Evolutionary conservation across 2,888 invertebrate genomes (phyloP).

Genomic region (Hoplodrina blanda): DNA sequence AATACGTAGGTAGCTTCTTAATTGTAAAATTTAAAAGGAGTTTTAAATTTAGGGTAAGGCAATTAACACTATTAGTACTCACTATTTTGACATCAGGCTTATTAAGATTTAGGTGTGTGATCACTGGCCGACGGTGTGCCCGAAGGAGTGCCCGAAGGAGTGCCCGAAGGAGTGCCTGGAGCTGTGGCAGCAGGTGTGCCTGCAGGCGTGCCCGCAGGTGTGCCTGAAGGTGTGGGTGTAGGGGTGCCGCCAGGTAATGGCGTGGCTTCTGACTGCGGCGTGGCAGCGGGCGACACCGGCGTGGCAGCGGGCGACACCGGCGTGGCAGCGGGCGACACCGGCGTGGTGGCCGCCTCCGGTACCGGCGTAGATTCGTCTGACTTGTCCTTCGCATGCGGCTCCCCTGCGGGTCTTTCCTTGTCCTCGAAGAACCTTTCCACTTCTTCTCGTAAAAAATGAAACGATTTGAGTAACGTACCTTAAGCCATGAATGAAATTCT

Average conservation of each 20-base stretch:
- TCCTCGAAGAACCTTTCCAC: constrained; percentile 74
- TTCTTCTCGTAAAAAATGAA: constrained; percentile 76
- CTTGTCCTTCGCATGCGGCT: not conserved
- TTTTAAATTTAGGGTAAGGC: constrained; percentile 15
- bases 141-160: constrained; percentile 2
- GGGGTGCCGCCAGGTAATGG: constrained; percentile 1
- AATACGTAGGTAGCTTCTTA: constrained; percentile 5
- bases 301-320: constrained; percentile 19
- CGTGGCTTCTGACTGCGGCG: constrained; percentile 13
- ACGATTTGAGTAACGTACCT: constrained; percentile 62
- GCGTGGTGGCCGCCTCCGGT: constrained; percentile 32
- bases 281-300: constrained; percentile 7
- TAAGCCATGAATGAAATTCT: constrained; percentile 32
- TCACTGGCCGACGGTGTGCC: not conserved
- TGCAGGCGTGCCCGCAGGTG: constrained; percentile 23
- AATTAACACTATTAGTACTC: constrained; percentile 7
- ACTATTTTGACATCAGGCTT: constrained; percentile 8
- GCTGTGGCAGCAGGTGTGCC: constrained; percentile 1
- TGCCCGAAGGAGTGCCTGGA: constrained; percentile 2
- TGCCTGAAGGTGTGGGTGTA: constrained; percentile 8
- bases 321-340: constrained; percentile 19
- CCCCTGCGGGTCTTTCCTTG: constrained; percentile 47
- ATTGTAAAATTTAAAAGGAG: not conserved
- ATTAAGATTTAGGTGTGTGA: not conserved
- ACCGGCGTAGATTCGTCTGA: not conserved